These are phyloP conservation scores for Hypotaenidia philippensis DNA, from an alignment of 2,797 vertebrate species.

Conservation along the genomic window DNA sequence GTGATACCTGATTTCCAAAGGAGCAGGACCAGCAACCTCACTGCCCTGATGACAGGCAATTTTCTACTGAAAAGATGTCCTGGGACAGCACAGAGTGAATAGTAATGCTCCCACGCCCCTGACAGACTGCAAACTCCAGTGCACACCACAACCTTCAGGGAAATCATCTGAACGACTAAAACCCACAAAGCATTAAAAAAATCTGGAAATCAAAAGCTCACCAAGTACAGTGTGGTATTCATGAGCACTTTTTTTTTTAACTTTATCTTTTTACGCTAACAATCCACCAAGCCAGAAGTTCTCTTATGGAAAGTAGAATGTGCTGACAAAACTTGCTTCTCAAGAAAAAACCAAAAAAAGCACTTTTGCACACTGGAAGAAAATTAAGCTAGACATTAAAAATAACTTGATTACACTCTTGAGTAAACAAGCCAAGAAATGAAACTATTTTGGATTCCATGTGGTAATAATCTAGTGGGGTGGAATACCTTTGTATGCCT, in stretches of 20 bases:
- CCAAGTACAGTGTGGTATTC: background rate
- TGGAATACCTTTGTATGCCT: background rate
- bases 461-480: background rate
- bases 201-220: background rate
- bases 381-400: conserved; percentile 13
- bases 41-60: background rate
- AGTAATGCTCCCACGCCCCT: rapidly evolving
- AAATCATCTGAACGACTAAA: background rate
- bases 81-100: background rate
- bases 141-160: background rate
- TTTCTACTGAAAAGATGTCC: background rate
- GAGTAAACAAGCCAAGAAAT: background rate
- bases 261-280: background rate
- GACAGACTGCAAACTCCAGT: background rate
- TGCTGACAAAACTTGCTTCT: background rate
- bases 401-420: background rate
- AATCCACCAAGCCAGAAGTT: background rate
- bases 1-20: background rate
- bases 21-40: background rate
- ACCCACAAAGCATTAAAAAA: background rate
- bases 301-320: background rate
- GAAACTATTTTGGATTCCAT: background rate
- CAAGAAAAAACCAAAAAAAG: background rate
- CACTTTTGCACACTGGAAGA: background rate
- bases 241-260: background rate